A percentile compares a stretch with the other conserved stretches of the same genome.
phyloP scores from a whole-genome alignment of 2,113 vertebrate species.

The Scophthalmus maximus region DNA sequence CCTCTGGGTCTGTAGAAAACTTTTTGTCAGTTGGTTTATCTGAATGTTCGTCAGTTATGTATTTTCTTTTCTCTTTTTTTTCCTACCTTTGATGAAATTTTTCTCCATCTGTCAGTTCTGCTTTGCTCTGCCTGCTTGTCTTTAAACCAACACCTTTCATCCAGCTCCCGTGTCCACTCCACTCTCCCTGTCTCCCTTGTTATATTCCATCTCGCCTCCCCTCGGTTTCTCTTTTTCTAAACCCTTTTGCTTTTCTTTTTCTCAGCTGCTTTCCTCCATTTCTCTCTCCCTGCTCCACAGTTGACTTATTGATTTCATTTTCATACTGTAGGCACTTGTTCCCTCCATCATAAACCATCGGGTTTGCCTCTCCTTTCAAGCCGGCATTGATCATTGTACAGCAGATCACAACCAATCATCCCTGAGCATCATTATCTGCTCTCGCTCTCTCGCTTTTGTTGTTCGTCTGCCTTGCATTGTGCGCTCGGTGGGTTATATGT shows the following conservation, averaged over 20 bases:
- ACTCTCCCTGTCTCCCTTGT: slow-evolving; percentile 51
- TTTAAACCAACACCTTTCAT: slow-evolving; percentile 64
- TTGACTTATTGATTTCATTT: slow-evolving; percentile 76
- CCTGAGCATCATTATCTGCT: slow-evolving; percentile 59
- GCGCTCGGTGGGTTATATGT: slow-evolving; percentile 17
- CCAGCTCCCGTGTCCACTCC: slow-evolving; percentile 19
- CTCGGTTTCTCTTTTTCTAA: slow-evolving; percentile 30
- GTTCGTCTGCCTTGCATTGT: slow-evolving; percentile 51
- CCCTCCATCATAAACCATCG: slow-evolving; percentile 66
- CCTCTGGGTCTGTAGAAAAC: slow-evolving; percentile 11
- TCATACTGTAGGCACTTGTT: slow-evolving; percentile 67
- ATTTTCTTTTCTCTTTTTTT: slow-evolving; percentile 35
- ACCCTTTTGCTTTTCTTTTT: slow-evolving; percentile 11
- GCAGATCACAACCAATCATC: slow-evolving; percentile 67
- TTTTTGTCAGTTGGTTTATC: slow-evolving; percentile 37
- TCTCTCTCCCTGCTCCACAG: slow-evolving; percentile 34
- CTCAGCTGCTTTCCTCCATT: slow-evolving; percentile 23
- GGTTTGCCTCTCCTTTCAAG: slow-evolving; percentile 64
- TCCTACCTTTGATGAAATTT: slow-evolving; percentile 55
- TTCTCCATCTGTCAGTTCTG: slow-evolving; percentile 56
- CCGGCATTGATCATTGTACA: slow-evolving; percentile 62
- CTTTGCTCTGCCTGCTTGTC: slow-evolving; percentile 46
- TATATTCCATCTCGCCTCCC: slow-evolving; percentile 37
- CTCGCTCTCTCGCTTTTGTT: slow-evolving; percentile 49
- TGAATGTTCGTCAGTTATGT: slow-evolving; percentile 25